phyloP scores from a whole-genome alignment of 2,888 invertebrate species.

The Agelastica alni region DNA sequence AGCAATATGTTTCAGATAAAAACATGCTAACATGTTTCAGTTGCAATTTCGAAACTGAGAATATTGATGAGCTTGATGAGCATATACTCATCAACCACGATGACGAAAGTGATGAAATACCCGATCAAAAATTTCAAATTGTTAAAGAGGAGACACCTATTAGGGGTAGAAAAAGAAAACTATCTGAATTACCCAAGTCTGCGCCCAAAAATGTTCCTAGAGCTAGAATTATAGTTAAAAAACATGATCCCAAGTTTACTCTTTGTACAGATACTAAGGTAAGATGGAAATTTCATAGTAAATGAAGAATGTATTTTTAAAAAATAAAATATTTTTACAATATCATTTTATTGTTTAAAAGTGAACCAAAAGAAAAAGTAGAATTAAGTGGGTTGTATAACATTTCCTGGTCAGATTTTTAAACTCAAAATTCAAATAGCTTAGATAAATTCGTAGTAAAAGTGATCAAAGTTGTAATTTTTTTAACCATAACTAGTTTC shows the following conservation, averaged over 20 bases:
- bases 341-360: too few relatives aligned
- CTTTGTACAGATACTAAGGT: neutral
- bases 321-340: too few relatives aligned
- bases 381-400: too few relatives aligned
- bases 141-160: constrained; percentile 1
- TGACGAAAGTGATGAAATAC: constrained; percentile 19
- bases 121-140: constrained; percentile 19
- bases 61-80: constrained; percentile 37
- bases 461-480: too few relatives aligned
- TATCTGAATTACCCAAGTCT: neutral
- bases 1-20: constrained; percentile 7
- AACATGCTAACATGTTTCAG: constrained; percentile 32
- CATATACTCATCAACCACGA: constrained; percentile 36
- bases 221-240: constrained; percentile 8
- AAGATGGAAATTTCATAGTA: too few relatives aligned
- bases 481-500: too few relatives aligned
- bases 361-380: too few relatives aligned
- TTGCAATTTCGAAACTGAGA: constrained; percentile 33
- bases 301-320: too few relatives aligned
- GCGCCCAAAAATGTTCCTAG: constrained; percentile 1
- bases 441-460: too few relatives aligned
- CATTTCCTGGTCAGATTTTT: too few relatives aligned
- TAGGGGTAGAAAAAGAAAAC: neutral
- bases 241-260: constrained; percentile 6
- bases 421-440: too few relatives aligned